phyloP scores from a whole-genome alignment of 2,888 invertebrate species.

The Capitulum mitella region DNA sequence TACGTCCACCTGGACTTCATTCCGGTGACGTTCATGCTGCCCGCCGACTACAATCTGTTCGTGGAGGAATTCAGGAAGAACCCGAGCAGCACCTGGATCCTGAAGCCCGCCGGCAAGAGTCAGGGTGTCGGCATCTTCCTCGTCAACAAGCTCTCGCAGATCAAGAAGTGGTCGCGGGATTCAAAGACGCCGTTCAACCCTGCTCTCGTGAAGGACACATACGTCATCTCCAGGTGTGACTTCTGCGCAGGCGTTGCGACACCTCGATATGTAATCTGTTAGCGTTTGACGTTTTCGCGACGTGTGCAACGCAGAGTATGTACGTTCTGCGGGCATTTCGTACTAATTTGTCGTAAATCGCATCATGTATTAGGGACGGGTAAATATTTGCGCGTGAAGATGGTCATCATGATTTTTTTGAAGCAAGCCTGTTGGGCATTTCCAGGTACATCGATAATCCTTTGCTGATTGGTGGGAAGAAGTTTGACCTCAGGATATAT shows the following conservation, averaged over 20 bases:
- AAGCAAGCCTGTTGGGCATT: too few species aligned
- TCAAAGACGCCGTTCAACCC: constrained; percentile 77
- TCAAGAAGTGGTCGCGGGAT: constrained; percentile 83
- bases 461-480: constrained; percentile 87
- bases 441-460: constrained; percentile 85
- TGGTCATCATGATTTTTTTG: too few species aligned
- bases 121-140: constrained; percentile 66
- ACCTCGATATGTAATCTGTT: too few species aligned
- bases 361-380: too few species aligned
- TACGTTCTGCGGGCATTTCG: too few species aligned
- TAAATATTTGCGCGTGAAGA: too few species aligned
- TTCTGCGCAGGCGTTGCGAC: too few species aligned
- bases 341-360: too few species aligned
- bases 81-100: constrained; percentile 93
- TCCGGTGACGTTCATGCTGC: constrained; percentile 85
- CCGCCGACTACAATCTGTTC: constrained; percentile 94
- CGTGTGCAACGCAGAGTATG: too few species aligned
- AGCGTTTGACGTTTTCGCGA: too few species aligned
- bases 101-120: constrained; percentile 94
- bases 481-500: constrained; percentile 81
- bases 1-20: constrained; percentile 83
- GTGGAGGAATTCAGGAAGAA: constrained; percentile 92
- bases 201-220: constrained; percentile 70
- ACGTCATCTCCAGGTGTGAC: constrained; percentile 88
- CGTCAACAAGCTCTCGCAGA: constrained; percentile 87